phyloP scores from a whole-genome alignment of 1,140 invertebrate genomes.

The Lasaia peninsularis region DNA sequence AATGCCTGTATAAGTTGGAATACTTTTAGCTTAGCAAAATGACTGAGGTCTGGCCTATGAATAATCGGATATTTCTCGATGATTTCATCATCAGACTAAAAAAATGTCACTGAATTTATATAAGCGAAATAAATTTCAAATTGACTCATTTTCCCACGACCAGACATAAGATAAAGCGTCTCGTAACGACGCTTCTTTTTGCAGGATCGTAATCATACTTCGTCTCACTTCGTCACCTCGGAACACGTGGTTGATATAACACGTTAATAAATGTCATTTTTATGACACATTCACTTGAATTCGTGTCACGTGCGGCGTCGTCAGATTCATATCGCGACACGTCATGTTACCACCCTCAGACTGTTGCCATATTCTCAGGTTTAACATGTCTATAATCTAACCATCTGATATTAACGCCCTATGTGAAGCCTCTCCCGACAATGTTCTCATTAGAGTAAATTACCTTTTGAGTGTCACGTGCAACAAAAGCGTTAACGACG shows the following conservation, averaged over 20 bases:
- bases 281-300: constrained; percentile 58
- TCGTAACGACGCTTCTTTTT: constrained; percentile 49
- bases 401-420: constrained; percentile 51
- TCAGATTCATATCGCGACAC: constrained; percentile 58
- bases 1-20: too few species aligned
- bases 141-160: constrained; percentile 39
- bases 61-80: too few species aligned
- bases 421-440: constrained; percentile 55
- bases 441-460: constrained; percentile 69
- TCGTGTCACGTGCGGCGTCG: constrained; percentile 61
- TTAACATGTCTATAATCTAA: constrained; percentile 43
- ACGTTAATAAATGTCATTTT: constrained; percentile 75
- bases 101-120: background rate
- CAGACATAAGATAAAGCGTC: constrained; percentile 43
- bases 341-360: constrained; percentile 52
- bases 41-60: too few species aligned
- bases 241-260: constrained; percentile 69
- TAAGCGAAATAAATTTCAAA: constrained; percentile 25
- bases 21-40: too few species aligned
- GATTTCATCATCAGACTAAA: too few species aligned
- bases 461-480: constrained; percentile 57
- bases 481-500: constrained; percentile 69
- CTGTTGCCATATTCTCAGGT: constrained; percentile 41
- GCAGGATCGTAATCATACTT: constrained; percentile 57
- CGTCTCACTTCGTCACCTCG: constrained; percentile 51